Percentiles rank a stretch among this genome's conserved stretches.
These are phyloP conservation scores for Brachionus sp. DNA, from an alignment of 1,140 invertebrate species.

Conservation along the genomic window DNA sequence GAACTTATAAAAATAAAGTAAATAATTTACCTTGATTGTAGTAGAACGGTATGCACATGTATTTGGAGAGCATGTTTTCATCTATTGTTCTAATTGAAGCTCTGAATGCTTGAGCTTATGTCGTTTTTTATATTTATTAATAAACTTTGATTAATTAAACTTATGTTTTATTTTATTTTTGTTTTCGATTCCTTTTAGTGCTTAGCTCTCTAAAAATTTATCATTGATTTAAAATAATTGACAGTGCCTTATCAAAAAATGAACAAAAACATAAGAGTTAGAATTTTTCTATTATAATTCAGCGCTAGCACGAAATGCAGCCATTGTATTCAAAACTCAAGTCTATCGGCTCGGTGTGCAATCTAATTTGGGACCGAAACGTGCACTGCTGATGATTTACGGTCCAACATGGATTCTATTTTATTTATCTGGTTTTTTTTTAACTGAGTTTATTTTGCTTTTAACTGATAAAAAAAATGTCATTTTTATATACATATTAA, in stretches of 20 bases:
- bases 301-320: neutral
- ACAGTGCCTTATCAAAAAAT: neutral
- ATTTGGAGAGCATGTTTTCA: slow-evolving; percentile 28
- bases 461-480: too few species aligned
- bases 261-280: neutral
- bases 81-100: neutral
- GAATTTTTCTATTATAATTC: neutral
- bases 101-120: neutral
- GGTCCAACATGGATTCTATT: neutral
- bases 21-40: slow-evolving; percentile 27
- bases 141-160: slow-evolving; percentile 5
- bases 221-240: slow-evolving; percentile 11
- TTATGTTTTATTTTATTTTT: neutral
- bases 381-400: neutral
- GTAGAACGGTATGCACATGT: slow-evolving; percentile 33
- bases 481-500: too few species aligned
- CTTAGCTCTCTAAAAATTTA: neutral
- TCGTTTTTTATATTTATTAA: neutral
- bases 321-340: neutral
- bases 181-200: neutral
- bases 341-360: neutral
- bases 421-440: neutral
- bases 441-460: too few species aligned
- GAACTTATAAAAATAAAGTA: neutral
- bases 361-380: neutral